Evolutionary conservation across 2,113 vertebrate genomes (phyloP), one percentile per base, ranked within the genome.

Genomic region (Xiphias gladius): DNA sequence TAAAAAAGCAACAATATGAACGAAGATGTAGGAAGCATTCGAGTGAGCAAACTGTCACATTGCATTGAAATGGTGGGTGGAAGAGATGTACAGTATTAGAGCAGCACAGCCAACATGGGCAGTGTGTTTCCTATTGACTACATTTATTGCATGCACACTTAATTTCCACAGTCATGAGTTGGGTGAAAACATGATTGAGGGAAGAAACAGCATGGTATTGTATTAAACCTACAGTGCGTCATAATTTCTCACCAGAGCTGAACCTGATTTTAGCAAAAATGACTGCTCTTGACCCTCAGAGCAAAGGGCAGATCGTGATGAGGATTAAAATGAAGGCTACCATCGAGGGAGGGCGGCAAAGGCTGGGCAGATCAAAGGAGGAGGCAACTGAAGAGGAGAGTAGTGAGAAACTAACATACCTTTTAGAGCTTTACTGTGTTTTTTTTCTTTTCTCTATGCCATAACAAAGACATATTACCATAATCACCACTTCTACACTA

Each of bases 201-300:
- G 55, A 26, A 37, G 55, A 17, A 55, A 58, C 28, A 62, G 35
- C 16, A 28, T 19, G 12, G 55, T 28, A 76, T 87, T 75, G 64
- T 68, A 54, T 58, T 64, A 58, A 67, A 76, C 24, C 55, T 70
- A 79, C 20, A 37, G 65, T 63, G 26, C 22, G 13, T 82, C 69
- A 61, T 73, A 19, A 76, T 84, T 84, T 82, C 39, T 88, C 68
- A 67, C 48, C 26, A 75, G 65, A 82, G 67, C 73, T 73, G 80
- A 91, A 74, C 64, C 65, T 24, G 9, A 85, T 89, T 90, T 88
- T 64, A 61, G 50, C 46, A 88, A 91, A 92, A 88, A 75, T 91
- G 90, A 92, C 89, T 89, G 66, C 66, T 76, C 65, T 77, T 91
- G 92, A 92, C 91, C 89, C 89, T 80, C n/a, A 2, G 70, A 76